Conservation (phyloP, 2,797 vertebrate genomes). For the Enteromius fasciolatus region DNA sequence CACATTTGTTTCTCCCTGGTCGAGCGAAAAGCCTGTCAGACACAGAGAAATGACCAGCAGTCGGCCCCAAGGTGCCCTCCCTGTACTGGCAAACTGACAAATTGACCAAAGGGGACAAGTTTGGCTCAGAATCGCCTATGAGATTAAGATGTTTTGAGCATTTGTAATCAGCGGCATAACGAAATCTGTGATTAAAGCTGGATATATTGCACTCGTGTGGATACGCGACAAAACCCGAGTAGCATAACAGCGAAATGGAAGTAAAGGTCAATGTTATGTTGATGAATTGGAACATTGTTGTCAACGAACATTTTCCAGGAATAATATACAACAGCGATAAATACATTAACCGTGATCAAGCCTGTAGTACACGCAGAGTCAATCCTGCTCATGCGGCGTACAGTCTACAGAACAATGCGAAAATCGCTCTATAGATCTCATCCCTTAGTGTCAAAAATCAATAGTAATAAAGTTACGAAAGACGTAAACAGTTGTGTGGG, state of each 20-base stretch:
- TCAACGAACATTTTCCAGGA: slow-evolving; percentile 10
- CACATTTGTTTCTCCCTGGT: slow-evolving; percentile 72
- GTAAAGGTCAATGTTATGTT: slow-evolving; percentile 36
- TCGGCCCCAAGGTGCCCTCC: slow-evolving; percentile 79
- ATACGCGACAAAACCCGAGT: slow-evolving; percentile 29
- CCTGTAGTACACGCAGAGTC: background rate
- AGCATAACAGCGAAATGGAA: slow-evolving; percentile 13
- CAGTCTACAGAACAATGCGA: slow-evolving; percentile 18
- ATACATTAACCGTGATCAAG: background rate
- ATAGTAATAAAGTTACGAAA: slow-evolving; percentile 69
- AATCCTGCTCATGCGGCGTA: background rate
- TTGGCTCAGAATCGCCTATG: slow-evolving; percentile 70
- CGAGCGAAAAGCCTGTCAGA: slow-evolving; percentile 73
- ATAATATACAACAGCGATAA: slow-evolving; percentile 23
- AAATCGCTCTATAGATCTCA: slow-evolving; percentile 28
- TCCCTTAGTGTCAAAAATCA: slow-evolving; percentile 58
- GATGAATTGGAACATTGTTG: slow-evolving; percentile 6
- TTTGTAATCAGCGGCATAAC: slow-evolving; percentile 53
- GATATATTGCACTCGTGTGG: slow-evolving; percentile 21
- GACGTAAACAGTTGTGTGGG: slow-evolving; percentile 62
- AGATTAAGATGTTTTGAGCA: slow-evolving; percentile 77
- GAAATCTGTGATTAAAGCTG: slow-evolving; percentile 27
- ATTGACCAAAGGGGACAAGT: slow-evolving; percentile 76
- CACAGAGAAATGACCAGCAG: slow-evolving; percentile 78
- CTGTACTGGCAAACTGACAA: slow-evolving; percentile 76